phyloP scores from a whole-genome alignment of 2,888 invertebrate species.

The Oeneis ivallda region DNA sequence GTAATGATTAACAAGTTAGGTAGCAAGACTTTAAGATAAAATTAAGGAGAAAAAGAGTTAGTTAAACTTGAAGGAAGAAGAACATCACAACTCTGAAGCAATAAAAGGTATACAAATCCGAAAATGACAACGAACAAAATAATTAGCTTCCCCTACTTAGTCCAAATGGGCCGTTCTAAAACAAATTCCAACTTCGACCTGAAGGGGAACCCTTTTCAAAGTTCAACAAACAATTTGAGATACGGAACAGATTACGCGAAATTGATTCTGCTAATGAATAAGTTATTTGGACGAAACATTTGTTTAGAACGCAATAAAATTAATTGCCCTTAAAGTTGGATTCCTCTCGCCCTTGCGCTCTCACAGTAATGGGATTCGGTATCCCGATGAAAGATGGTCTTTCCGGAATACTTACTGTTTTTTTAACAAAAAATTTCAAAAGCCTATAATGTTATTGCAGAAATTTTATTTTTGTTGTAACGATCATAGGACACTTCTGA shows the following conservation, averaged over 20 bases:
- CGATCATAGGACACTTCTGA: too few relatives aligned
- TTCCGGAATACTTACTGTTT: not conserved
- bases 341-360: constrained; percentile 28
- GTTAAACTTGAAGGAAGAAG: not conserved
- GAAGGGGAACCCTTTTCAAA: constrained; percentile 36
- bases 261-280: constrained; percentile 46
- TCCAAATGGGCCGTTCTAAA: constrained; percentile 29
- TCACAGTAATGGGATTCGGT: constrained; percentile 24
- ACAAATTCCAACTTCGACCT: constrained; percentile 29
- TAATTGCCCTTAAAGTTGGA: constrained; percentile 41
- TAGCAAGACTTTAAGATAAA: too few relatives aligned
- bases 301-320: constrained; percentile 40
- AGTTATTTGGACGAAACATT: constrained; percentile 42
- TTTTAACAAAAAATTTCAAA: not conserved
- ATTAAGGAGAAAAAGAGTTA: not conserved
- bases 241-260: constrained; percentile 43
- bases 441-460: not conserved
- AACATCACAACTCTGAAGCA: constrained; percentile 5
- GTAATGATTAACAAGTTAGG: too few relatives aligned
- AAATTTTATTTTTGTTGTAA: too few relatives aligned
- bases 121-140: constrained; percentile 31
- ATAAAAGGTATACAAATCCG: constrained; percentile 15
- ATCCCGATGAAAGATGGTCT: constrained; percentile 4
- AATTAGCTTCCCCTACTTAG: constrained; percentile 29
- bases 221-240: constrained; percentile 36